These are phyloP conservation scores for Aplodontia rufa DNA, from an alignment of 2,113 vertebrate genomes.

Conservation along the genomic window DNA sequence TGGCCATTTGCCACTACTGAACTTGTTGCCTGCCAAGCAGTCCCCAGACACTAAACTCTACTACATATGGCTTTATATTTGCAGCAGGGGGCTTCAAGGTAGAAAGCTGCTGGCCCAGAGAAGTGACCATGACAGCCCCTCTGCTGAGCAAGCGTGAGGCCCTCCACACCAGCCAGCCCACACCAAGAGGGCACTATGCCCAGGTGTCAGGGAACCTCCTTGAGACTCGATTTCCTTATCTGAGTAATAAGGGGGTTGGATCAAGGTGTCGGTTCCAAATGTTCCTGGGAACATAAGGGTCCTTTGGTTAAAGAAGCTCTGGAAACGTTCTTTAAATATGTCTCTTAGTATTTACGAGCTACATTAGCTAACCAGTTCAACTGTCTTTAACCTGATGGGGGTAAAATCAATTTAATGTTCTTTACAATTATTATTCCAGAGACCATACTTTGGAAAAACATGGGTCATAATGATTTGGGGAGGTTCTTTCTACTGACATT, in stretches of 20 bases:
- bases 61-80: neutral
- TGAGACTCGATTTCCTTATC: neutral
- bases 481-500: neutral
- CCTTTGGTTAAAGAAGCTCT: neutral
- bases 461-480: neutral
- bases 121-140: neutral
- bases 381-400: neutral
- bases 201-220: accelerated
- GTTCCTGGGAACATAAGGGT: neutral
- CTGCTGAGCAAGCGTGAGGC: neutral
- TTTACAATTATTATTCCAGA: neutral
- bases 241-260: neutral
- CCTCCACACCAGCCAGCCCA: neutral
- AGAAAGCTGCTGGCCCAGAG: neutral
- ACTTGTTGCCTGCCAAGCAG: conserved; percentile 1
- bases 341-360: neutral
- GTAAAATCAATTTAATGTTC: neutral
- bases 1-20: neutral
- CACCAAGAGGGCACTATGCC: neutral
- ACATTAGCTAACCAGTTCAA: accelerated
- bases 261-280: neutral
- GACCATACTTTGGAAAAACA: neutral
- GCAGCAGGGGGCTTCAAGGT: accelerated
- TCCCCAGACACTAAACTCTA: neutral
- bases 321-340: neutral